These are phyloP conservation scores for Heliocidaris erythrogramma DNA, from an alignment of 35 echinoderm and acorn worm genomes.

Conservation along the genomic window DNA sequence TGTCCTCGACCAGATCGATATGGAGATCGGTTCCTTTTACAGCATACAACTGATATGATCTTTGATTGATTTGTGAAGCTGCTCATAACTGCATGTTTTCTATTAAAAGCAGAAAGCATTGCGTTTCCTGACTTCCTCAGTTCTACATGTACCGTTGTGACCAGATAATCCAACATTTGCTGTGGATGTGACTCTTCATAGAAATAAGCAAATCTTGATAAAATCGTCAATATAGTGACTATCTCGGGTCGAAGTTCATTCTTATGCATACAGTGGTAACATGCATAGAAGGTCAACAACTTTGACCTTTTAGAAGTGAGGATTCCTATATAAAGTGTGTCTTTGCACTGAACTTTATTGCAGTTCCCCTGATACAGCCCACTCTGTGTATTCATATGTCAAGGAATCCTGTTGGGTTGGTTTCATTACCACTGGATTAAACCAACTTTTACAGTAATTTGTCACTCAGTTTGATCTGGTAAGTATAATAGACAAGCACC, in stretches of 20 bases:
- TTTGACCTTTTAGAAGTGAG: neutral
- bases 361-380: neutral
- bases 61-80: neutral
- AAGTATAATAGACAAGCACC: neutral
- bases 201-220: neutral
- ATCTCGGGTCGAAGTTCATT: neutral
- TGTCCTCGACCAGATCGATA: neutral
- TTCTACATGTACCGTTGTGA: neutral
- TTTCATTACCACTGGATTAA: neutral
- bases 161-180: neutral
- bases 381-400: neutral
- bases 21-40: neutral
- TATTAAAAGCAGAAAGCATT: neutral
- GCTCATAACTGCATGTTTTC: neutral
- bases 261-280: neutral
- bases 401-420: neutral
- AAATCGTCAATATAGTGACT: neutral
- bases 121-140: neutral
- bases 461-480: neutral
- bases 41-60: neutral
- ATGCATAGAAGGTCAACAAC: neutral
- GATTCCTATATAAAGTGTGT: neutral
- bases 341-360: neutral
- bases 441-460: too few relatives aligned
- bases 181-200: neutral